Evolutionary conservation across 2,113 vertebrate species (phyloP).

Genomic region (Nettapus auritus): DNA sequence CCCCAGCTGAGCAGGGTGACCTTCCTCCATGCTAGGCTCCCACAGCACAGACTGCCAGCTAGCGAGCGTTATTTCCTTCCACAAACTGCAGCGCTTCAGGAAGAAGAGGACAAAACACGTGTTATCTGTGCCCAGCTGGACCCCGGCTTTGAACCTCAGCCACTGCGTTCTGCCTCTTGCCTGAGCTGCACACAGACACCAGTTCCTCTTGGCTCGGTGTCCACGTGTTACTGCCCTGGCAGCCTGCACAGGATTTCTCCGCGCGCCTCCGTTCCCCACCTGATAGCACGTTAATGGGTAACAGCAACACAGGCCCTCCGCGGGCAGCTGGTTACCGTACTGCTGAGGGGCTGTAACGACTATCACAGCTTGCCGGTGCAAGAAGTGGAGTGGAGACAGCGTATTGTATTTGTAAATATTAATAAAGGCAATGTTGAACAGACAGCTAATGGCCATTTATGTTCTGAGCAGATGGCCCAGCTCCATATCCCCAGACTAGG

Average conservation of each 20-base stretch:
- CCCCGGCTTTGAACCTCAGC: rapidly evolving
- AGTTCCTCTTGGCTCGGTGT: neutral
- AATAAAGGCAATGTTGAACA: conserved; percentile 15
- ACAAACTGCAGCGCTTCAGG: neutral
- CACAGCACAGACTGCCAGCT: neutral
- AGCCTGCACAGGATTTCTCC: neutral
- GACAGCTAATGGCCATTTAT: neutral
- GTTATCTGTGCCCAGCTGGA: rapidly evolving
- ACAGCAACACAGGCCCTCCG: neutral
- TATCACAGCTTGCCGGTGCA: neutral
- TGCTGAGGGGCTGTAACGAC: neutral
- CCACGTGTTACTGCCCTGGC: neutral
- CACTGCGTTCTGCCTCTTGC: too few relatives aligned
- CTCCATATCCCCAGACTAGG: conserved; percentile 2
- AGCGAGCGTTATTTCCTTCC: neutral
- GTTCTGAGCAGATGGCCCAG: conserved; percentile 5
- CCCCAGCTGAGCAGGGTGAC: neutral
- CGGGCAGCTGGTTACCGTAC: neutral
- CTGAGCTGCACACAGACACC: neutral
- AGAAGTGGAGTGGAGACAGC: neutral
- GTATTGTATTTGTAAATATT: neutral
- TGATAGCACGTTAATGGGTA: neutral
- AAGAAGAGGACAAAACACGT: neutral
- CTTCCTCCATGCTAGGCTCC: neutral
- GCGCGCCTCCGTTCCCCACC: neutral